Base-by-base conservation (phyloP, 2,888 invertebrate species). In the Cenopis cana region DNA sequence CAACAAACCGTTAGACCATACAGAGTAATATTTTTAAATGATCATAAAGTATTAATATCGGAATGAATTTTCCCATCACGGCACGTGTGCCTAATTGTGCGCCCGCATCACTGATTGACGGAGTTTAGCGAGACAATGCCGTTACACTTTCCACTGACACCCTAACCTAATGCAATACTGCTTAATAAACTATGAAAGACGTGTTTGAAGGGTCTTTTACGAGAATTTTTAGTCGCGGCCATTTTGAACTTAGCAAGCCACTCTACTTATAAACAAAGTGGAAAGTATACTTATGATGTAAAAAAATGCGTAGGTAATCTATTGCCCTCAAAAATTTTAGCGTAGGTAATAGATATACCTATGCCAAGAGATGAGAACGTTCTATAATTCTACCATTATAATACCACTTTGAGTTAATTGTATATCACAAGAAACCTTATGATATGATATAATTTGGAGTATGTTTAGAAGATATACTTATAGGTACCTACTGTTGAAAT, bases 51-150 rank as follows among this genome's bases (percentile, higher is more conserved):
- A 90, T 90, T 89, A 86, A 83, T 86, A 82, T 88, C 88, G 85
- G 85, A 85, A 86, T 85, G 84, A 80, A 80, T 82, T 86, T 75
- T 86, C 87, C 83, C 85, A 84, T 75, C 74, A 71, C 82, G 92
- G 85, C 93, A 88, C 93, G 93, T 93, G 93, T 84, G 79, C 75
- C 83, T 87, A 90, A 91, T 93, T 91, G 89, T 86, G 84, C 71
- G 79, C 93, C 93, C 92, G 93, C 93, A 93, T 93, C 81, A 78
- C 84, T 90, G 90, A 91, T 92, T 93, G 89, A 88, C 88, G 84
- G 77, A 85, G 84, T 84, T 84, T 81, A 76, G 79, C 75, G 75
- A 61, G 77, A 85, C 84, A 85, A 85, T 88, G 85, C 89, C 87
- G 89, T 88, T 90, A 89, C 88, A 88, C 85, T 87, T 88, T 88